These are phyloP conservation scores for Eurystomus gularis DNA, from an alignment of 2,113 vertebrate species.

Conservation along the genomic window DNA sequence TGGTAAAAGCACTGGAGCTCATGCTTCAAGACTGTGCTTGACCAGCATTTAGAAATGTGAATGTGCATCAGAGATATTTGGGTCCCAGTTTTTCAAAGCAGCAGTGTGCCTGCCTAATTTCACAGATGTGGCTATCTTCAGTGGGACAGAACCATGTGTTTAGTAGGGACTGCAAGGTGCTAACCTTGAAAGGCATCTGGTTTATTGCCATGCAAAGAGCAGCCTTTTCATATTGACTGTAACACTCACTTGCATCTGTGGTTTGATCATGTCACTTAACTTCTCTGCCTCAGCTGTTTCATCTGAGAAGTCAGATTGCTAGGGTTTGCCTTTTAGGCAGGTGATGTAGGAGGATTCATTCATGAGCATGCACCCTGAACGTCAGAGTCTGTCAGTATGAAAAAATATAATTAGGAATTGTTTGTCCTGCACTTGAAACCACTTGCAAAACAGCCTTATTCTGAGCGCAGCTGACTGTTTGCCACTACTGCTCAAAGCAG, in stretches of 20 bases:
- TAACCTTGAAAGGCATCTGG: background rate
- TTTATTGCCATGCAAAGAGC: background rate
- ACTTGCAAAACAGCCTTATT: background rate
- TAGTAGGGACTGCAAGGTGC: background rate
- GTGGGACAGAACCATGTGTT: background rate
- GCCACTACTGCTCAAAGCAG: background rate
- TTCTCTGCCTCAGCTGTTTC: background rate
- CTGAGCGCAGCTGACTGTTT: background rate
- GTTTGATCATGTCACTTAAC: background rate
- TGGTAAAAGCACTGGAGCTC: background rate
- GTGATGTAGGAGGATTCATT: background rate
- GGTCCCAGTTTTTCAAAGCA: background rate
- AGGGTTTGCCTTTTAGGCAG: background rate
- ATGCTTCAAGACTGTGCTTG: background rate
- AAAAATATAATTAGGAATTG: conserved; percentile 12
- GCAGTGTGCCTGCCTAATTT: background rate
- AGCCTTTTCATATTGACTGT: background rate
- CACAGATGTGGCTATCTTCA: background rate
- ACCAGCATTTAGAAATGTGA: background rate
- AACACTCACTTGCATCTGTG: background rate
- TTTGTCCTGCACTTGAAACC: background rate
- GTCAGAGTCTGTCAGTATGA: background rate
- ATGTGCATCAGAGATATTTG: background rate
- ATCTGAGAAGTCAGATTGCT: background rate
- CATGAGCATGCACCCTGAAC: background rate